These are phyloP conservation scores for Apoderus coryli DNA, from an alignment of 2,888 invertebrate species.

Conservation along the genomic window DNA sequence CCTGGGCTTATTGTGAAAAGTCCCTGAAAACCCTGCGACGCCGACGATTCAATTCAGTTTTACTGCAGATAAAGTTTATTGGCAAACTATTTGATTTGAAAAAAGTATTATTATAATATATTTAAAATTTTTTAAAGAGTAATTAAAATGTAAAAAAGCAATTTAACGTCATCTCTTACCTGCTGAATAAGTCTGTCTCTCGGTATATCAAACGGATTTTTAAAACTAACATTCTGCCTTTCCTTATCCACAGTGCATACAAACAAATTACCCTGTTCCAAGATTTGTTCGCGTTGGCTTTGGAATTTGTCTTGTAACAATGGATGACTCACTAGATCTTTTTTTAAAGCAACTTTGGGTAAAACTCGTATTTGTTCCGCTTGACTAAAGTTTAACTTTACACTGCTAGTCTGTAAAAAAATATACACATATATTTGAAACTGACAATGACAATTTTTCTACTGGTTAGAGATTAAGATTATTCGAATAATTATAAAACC, in stretches of 20 bases:
- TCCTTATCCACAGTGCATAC: conserved; percentile 45
- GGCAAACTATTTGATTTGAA: too few relatives aligned
- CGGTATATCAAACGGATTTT: conserved; percentile 94
- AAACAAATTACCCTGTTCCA: conserved; percentile 65
- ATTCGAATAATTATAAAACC: too few relatives aligned
- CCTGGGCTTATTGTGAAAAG: too few relatives aligned
- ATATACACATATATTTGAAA: neutral
- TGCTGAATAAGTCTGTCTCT: conserved; percentile 80
- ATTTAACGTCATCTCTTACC: too few relatives aligned
- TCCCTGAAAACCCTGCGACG: neutral
- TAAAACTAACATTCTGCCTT: conserved; percentile 51
- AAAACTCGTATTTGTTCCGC: conserved; percentile 34
- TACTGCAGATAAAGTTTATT: too few relatives aligned
- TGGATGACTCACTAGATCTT: conserved; percentile 72
- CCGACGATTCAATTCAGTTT: conserved; percentile 1
- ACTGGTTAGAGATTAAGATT: too few relatives aligned
- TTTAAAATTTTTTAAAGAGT: too few relatives aligned
- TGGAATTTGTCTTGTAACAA: conserved; percentile 69
- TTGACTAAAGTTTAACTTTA: conserved; percentile 20
- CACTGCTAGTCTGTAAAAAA: conserved; percentile 17
- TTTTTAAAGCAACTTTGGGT: conserved; percentile 46
- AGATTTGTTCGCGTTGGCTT: conserved; percentile 68
- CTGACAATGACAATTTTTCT: too few relatives aligned
- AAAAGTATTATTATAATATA: too few relatives aligned
- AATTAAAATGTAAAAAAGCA: too few relatives aligned